These are phyloP conservation scores for Pao palembangensis DNA, from an alignment of 2,113 vertebrate species.

Conservation along the genomic window DNA sequence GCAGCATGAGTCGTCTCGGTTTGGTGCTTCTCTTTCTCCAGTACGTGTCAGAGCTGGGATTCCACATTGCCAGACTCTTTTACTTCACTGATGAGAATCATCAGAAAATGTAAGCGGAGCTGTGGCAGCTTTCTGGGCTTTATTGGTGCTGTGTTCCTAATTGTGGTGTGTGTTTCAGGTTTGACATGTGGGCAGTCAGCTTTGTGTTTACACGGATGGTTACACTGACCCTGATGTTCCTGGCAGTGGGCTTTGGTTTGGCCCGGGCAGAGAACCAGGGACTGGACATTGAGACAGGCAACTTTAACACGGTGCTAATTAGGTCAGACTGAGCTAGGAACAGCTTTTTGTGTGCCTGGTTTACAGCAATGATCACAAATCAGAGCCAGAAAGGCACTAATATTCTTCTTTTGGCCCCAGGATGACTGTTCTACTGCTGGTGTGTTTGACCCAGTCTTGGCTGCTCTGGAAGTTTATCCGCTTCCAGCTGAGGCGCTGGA, in stretches of 20 bases:
- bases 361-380: background rate
- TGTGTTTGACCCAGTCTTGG: slow-evolving; percentile 91
- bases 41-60: slow-evolving; percentile 87
- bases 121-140: background rate
- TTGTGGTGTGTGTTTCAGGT: slow-evolving; percentile 72
- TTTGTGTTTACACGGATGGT: slow-evolving; percentile 89
- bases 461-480: slow-evolving; percentile 97
- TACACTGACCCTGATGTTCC: slow-evolving; percentile 89
- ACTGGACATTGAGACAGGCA: slow-evolving; percentile 85
- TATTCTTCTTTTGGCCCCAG: slow-evolving; percentile 61
- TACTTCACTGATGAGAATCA: slow-evolving; percentile 93
- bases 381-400: slow-evolving; percentile 5
- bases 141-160: background rate
- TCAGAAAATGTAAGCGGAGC: slow-evolving; percentile 86
- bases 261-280: slow-evolving; percentile 85
- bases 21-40: slow-evolving; percentile 89
- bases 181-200: slow-evolving; percentile 87
- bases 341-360: background rate
- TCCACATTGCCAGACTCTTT: slow-evolving; percentile 88
- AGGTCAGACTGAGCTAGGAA: slow-evolving; percentile 69
- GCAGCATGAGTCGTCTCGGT: slow-evolving; percentile 88
- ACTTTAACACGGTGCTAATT: slow-evolving; percentile 89
- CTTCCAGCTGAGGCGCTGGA: slow-evolving; percentile 93
- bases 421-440: slow-evolving; percentile 85
- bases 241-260: slow-evolving; percentile 92